Percentiles rank a stretch among this genome's conserved stretches.
phyloP scores from a whole-genome alignment of 2,797 vertebrate genomes.

The Pempheris klunzingeri region DNA sequence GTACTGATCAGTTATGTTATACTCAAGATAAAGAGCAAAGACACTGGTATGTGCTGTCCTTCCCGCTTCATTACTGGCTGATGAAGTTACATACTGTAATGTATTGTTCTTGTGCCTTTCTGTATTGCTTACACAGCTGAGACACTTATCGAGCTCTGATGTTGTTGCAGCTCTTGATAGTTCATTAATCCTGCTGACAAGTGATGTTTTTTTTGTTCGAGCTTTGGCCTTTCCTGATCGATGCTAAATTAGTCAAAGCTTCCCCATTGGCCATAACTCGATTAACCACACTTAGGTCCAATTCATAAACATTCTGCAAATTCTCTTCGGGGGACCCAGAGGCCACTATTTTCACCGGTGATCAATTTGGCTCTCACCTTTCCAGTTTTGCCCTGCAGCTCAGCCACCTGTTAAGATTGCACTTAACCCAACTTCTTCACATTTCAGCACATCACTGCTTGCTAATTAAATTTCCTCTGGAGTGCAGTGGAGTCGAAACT shows the following conservation, averaged over 20 bases:
- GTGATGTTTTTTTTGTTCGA: constrained; percentile 40
- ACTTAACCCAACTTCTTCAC: constrained; percentile 49
- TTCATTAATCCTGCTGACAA: constrained; percentile 61
- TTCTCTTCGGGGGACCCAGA: constrained; percentile 46
- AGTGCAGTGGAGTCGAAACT: constrained; percentile 37
- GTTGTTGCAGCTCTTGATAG: constrained; percentile 43
- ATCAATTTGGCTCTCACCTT: constrained; percentile 68
- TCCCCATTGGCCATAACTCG: constrained; percentile 52
- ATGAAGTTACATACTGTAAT: background rate
- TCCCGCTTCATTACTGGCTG: background rate
- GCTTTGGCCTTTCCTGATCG: constrained; percentile 57
- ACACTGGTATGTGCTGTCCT: background rate
- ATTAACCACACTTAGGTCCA: constrained; percentile 66
- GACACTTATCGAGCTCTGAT: constrained; percentile 30
- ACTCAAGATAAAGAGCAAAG: background rate
- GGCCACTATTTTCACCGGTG: constrained; percentile 47
- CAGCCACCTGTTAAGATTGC: constrained; percentile 63
- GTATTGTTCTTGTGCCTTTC: constrained; percentile 22
- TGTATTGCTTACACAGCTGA: constrained; percentile 19
- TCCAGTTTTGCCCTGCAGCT: constrained; percentile 54
- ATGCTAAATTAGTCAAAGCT: constrained; percentile 71
- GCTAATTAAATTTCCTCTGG: constrained; percentile 68
- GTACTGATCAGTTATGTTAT: background rate
- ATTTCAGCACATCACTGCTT: constrained; percentile 64
- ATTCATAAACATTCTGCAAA: constrained; percentile 70